Evolutionary conservation across 2,888 invertebrate genomes (phyloP), one percentile per base, ranked within the genome.

Genomic region (Eilema caniola): DNA sequence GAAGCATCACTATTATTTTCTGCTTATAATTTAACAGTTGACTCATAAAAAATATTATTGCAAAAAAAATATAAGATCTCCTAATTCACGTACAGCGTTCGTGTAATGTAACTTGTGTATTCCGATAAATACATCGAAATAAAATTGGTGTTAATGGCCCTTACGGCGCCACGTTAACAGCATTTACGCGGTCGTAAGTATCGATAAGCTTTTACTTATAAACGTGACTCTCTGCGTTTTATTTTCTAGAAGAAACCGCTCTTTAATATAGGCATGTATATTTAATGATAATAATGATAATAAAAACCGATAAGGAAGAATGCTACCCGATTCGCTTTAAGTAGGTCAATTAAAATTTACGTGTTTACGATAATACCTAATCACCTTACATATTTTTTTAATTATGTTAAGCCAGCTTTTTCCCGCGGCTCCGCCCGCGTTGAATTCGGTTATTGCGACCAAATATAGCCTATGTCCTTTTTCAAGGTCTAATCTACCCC

Each of bases 131-230:
- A 82, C 68, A 75, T 78, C 71, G 75, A 75, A 79, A 82, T 83
- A 82, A 82, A 83, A 78, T 74, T 62, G 70, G 73, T 76, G 82
- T 76, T 83, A 82, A 82, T 82, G 73, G 79, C 72, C 66, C 72
- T 77, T 75, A 74, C 68, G 83, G 77, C 73, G 79, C 70, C 83
- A 73, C 60, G 82, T 79, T 83, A 83, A 83, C 74, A 73, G 71
- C 77, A 77, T 83, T 82, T 73, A 73, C 67, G 66, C 67, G 72
- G 72, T 76, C 80, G 69, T 81, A 77, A 76, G 70, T 75, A 79
- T 73, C 76, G 75, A 80, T 83, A 83, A 80, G 76, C 77, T 77
- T 79, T 74, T 76, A 79, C 74, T 81, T 79, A 73, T 79, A 77
- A 74, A 76, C 76, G 75, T 71, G 71, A 83, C 67, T 70, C 65